These are phyloP conservation scores for Horisme vitalbata DNA, from an alignment of 2,888 invertebrate genomes.

Conservation along the genomic window DNA sequence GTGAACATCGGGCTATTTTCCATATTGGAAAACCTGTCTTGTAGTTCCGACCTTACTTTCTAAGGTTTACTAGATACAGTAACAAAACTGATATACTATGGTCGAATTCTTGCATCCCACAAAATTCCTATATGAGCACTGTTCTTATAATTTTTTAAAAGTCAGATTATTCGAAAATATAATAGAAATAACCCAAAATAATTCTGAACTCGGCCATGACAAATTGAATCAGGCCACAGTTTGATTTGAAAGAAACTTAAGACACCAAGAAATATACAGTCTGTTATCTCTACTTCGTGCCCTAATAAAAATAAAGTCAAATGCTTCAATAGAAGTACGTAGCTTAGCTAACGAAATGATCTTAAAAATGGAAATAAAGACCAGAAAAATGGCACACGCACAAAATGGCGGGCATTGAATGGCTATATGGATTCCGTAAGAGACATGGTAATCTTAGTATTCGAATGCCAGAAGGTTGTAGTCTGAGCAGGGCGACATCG, in stretches of 20 bases:
- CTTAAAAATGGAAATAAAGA: too few species aligned
- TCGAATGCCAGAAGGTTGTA: too few species aligned
- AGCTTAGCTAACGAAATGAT: too few species aligned
- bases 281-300: conserved; percentile 9
- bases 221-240: conserved; percentile 34
- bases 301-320: conserved; percentile 19
- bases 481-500: too few species aligned
- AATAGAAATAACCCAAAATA: conserved; percentile 26
- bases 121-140: conserved; percentile 30
- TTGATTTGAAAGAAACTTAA: conserved; percentile 30
- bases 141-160: conserved; percentile 30
- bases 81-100: conserved; percentile 32
- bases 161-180: conserved; percentile 16
- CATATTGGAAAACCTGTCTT: too few species aligned
- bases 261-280: conserved; percentile 22
- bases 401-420: too few species aligned
- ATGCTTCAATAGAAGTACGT: too few species aligned
- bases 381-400: too few species aligned
- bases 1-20: too few species aligned
- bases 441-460: too few species aligned
- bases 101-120: conserved; percentile 33
- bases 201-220: conserved; percentile 35
- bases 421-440: too few species aligned
- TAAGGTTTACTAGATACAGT: conserved; percentile 16
- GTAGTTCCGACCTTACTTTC: too few species aligned